Percentiles rank a stretch among this genome's conserved stretches.
Evolutionary conservation across 2,888 invertebrate genomes (phyloP).

Genomic region (Eretmocerus hayati): DNA sequence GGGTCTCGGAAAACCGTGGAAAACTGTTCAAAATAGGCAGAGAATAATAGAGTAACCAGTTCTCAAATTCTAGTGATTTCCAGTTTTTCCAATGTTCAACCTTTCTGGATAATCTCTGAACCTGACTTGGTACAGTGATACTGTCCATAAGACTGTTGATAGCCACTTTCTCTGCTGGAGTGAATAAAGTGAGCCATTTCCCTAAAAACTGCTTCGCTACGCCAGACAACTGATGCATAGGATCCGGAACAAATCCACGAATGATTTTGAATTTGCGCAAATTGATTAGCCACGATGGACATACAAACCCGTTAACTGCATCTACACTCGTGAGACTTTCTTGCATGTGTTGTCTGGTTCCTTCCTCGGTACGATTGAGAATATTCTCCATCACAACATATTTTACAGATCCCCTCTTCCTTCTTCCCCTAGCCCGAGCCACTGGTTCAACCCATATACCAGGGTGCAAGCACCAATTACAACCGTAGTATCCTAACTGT

Average conservation of each 20-base stretch:
- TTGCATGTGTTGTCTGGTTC: neutral
- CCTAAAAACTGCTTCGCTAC: neutral
- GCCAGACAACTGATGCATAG: neutral
- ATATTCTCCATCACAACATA: neutral
- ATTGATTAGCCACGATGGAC: neutral
- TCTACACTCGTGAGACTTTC: neutral
- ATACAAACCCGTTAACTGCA: neutral
- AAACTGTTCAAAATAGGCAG: slow-evolving; percentile 2
- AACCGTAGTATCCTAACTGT: neutral
- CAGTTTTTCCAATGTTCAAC: slow-evolving; percentile 9
- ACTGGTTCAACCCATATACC: neutral
- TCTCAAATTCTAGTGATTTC: slow-evolving; percentile 20
- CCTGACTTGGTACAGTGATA: slow-evolving; percentile 8
- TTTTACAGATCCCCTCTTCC: no score
- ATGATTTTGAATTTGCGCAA: neutral
- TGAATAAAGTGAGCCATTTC: neutral
- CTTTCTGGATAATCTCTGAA: slow-evolving; percentile 10
- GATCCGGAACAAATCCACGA: neutral
- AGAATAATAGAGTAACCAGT: slow-evolving; percentile 23
- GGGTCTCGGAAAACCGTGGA: neutral
- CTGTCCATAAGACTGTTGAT: neutral
- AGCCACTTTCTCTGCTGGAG: neutral
- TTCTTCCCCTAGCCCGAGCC: no score
- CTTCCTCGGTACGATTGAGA: neutral
- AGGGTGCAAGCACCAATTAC: neutral